Conservation (phyloP, 1,140 invertebrate genomes). For the Plectrocnemia conspersa region DNA sequence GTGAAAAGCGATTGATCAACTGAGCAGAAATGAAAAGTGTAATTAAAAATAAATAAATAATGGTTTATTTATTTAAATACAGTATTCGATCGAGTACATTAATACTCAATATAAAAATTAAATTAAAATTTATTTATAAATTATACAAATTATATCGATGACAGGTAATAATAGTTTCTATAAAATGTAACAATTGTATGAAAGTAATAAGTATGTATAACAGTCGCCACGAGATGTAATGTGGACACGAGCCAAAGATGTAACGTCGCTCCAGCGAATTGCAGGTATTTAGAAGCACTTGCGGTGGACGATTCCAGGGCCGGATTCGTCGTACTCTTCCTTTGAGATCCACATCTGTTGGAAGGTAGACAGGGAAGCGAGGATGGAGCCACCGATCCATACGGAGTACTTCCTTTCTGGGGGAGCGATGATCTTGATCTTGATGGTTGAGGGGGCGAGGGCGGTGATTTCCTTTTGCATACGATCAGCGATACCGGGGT, state of each 20-base stretch:
- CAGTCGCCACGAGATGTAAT: constrained; percentile 84
- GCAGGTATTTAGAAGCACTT: constrained; percentile 81
- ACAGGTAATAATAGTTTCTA: constrained; percentile 34
- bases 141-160: constrained; percentile 35
- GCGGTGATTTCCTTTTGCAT: constrained; percentile 88
- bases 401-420: constrained; percentile 91
- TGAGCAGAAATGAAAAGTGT: constrained; percentile 18
- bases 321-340: constrained; percentile 90
- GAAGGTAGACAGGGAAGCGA: constrained; percentile 79
- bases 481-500: constrained; percentile 80
- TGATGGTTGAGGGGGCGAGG: constrained; percentile 76
- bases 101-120: constrained; percentile 36
- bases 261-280: constrained; percentile 53
- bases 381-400: constrained; percentile 84
- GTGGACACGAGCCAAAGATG: constrained; percentile 58
- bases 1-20: neutral
- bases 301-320: constrained; percentile 86
- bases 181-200: constrained; percentile 37
- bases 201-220: constrained; percentile 33
- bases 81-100: constrained; percentile 32
- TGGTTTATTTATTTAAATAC: constrained; percentile 36
- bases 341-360: constrained; percentile 89
- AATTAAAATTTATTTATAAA: constrained; percentile 36
- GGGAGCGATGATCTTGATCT: constrained; percentile 93
- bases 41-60: constrained; percentile 37